Conservation (phyloP, 2,113 vertebrate genomes). For the Mesitornis unicolor region DNA sequence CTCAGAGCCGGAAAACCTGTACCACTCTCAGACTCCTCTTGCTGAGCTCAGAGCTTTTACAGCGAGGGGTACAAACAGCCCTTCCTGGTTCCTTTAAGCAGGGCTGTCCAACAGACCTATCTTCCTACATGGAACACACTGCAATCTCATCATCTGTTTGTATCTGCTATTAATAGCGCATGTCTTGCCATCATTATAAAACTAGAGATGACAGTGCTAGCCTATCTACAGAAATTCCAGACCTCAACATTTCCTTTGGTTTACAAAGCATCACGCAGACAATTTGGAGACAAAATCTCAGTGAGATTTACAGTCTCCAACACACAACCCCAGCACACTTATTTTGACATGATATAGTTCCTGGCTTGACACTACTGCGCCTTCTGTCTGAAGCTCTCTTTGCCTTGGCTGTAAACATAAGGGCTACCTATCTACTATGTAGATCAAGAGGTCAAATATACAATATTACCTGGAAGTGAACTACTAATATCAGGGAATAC, state of each 20-base stretch:
- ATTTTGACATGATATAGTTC: not conserved
- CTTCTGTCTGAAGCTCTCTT: not conserved
- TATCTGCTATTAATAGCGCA: not conserved
- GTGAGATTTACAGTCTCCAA: not conserved
- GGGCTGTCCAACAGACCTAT: not conserved
- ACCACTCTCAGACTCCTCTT: not conserved
- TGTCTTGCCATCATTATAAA: not conserved
- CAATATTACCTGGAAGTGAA: not conserved
- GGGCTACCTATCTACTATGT: not conserved
- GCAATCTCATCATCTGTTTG: not conserved
- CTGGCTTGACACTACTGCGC: not conserved
- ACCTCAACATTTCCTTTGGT: not conserved
- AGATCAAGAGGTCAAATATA: not conserved
- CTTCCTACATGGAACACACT: not conserved
- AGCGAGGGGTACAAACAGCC: not conserved
- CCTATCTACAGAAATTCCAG: not conserved
- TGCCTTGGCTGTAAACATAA: not conserved
- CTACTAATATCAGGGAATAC: not conserved
- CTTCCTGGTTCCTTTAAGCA: not conserved
- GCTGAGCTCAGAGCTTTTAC: not conserved
- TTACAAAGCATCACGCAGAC: not conserved
- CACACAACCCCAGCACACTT: not conserved
- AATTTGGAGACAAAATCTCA: not conserved
- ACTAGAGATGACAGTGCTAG: not conserved
- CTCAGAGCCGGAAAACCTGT: not conserved